Percentiles rank a stretch among this genome's conserved stretches.
Conservation (phyloP, 2,888 invertebrate species). For the Harpagoxenus sublaevis region DNA sequence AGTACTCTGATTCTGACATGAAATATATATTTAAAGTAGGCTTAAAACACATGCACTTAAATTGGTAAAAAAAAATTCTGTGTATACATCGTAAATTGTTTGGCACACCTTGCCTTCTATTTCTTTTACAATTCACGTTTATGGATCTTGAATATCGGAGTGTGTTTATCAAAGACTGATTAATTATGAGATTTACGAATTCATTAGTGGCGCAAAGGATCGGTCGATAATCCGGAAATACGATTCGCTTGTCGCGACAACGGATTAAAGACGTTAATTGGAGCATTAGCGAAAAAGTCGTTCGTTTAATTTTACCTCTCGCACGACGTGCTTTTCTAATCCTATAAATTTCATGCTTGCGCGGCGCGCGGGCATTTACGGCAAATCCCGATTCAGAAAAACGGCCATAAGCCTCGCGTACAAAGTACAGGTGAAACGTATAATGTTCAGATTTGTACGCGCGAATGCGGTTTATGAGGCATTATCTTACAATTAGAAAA, state of each 20-base stretch:
- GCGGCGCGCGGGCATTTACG: slow-evolving; percentile 1
- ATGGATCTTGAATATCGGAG: neutral
- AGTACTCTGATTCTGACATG: neutral
- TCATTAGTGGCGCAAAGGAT: neutral
- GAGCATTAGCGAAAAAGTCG: slow-evolving; percentile 39
- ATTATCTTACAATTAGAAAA: neutral
- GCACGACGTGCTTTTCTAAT: slow-evolving; percentile 47
- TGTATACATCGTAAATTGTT: neutral
- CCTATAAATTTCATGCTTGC: slow-evolving; percentile 33
- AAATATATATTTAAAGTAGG: neutral
- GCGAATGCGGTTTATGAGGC: neutral
- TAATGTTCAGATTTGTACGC: slow-evolving; percentile 3
- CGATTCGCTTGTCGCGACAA: slow-evolving; percentile 26
- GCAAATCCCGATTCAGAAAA: slow-evolving; percentile 20
- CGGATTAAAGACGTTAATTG: slow-evolving; percentile 44
- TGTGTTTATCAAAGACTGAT: slow-evolving; percentile 8
- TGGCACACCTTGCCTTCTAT: neutral
- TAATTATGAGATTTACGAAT: slow-evolving; percentile 15
- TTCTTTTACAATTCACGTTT: neutral
- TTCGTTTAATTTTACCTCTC: slow-evolving; percentile 44
- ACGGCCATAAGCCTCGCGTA: neutral
- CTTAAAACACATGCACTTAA: neutral
- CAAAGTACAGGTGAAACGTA: slow-evolving; percentile 13
- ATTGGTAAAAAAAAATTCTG: neutral
- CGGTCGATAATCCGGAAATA: slow-evolving; percentile 39